phyloP scores from a whole-genome alignment of 2,113 vertebrate species.

The Rhinoderma darwinii region DNA sequence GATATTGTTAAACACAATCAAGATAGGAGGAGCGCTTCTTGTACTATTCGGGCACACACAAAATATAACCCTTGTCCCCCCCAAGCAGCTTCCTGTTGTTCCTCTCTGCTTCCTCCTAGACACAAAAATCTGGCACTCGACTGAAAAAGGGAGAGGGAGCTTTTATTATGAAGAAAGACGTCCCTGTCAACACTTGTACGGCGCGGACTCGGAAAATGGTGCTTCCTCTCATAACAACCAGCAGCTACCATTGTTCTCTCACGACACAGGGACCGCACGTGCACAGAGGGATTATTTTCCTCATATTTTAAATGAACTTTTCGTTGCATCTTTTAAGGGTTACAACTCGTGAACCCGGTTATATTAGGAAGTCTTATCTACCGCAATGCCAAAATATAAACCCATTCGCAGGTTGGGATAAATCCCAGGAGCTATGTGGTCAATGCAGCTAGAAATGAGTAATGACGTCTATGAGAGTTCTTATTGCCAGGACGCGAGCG shows the following conservation, averaged over 20 bases:
- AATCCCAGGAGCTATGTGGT: not conserved
- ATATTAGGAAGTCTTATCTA: not conserved
- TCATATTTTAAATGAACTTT: not conserved
- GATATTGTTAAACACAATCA: not conserved
- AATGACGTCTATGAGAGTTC: too few species aligned
- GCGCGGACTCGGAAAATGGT: not conserved
- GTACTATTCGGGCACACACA: not conserved
- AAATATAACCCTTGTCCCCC: not conserved
- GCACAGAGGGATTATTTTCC: not conserved
- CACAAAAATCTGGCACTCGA: constrained; percentile 35
- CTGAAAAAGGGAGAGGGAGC: not conserved
- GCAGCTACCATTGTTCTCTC: constrained; percentile 1
- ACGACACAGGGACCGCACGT: not conserved
- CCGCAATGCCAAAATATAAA: not conserved
- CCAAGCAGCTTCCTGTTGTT: constrained; percentile 38
- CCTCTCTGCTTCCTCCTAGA: constrained; percentile 51
- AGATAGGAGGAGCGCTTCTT: not conserved
- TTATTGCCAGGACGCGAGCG: too few species aligned
- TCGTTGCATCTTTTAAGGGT: not conserved
- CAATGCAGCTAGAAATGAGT: not conserved
- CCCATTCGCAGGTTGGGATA: not conserved
- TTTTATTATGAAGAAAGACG: constrained; percentile 19
- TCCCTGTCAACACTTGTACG: constrained; percentile 29
- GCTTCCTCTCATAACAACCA: constrained; percentile 2
- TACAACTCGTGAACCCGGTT: too few species aligned